A percentile compares a stretch with the other conserved stretches of the same genome.
Evolutionary conservation across 2,797 vertebrate species (phyloP).

Genomic region (Pantherophis alleghaniensis): DNA sequence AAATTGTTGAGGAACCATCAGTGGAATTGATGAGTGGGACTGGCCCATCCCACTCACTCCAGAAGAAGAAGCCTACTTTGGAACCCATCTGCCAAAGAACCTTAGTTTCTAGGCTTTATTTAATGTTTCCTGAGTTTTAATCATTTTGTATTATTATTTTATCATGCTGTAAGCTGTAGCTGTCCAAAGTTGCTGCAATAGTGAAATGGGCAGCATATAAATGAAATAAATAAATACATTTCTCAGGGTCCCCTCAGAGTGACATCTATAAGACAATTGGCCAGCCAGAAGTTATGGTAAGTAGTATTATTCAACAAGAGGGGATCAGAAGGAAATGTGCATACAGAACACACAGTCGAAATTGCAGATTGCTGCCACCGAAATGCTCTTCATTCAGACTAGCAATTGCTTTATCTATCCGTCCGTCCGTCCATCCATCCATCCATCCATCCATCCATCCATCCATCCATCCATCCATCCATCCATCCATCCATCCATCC

Average conservation of each 20-base stretch:
- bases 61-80: background rate
- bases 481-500: rapidly evolving
- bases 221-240: background rate
- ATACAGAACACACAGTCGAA: background rate
- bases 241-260: background rate
- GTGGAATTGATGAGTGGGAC: background rate
- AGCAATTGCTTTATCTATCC: background rate
- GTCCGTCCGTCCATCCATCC: background rate
- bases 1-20: background rate
- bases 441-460: no score
- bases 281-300: background rate
- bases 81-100: background rate
- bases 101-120: background rate
- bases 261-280: background rate
- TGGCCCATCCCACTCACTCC: background rate
- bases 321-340: background rate
- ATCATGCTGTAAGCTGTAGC: background rate
- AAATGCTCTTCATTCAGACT: background rate
- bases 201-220: background rate
- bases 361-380: background rate
- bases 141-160: background rate
- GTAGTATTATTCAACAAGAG: background rate
- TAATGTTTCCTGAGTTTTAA: background rate
- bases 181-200: background rate
- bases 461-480: background rate